Evolutionary conservation across 2,113 vertebrate genomes (phyloP).

Genomic region (Kryptolebias marmoratus): DNA sequence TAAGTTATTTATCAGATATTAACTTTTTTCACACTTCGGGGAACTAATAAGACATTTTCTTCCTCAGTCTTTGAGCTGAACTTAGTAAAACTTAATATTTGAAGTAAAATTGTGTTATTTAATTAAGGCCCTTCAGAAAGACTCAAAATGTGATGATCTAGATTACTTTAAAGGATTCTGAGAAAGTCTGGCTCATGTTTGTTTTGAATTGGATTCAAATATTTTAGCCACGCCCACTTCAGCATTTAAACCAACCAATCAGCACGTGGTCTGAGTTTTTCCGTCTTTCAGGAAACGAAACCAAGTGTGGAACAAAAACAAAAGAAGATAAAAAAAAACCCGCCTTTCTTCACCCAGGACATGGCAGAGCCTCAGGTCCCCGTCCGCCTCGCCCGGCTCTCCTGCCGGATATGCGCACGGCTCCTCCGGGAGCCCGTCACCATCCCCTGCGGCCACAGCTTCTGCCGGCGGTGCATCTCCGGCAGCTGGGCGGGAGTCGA

Average conservation of each 20-base stretch:
- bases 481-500: not conserved
- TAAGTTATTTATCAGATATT: too few relatives aligned
- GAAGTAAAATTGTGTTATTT: too few relatives aligned
- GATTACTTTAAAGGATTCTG: too few relatives aligned
- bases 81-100: too few relatives aligned
- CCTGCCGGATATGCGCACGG: constrained; percentile 78
- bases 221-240: constrained; percentile 31
- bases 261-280: not conserved
- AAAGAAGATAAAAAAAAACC: too few relatives aligned
- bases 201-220: constrained; percentile 6
- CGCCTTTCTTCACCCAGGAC: not conserved
- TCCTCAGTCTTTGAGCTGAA: too few relatives aligned
- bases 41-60: not conserved
- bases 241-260: not conserved
- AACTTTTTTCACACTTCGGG: too few relatives aligned
- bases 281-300: constrained; percentile 31
- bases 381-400: constrained; percentile 57
- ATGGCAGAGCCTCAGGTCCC: constrained; percentile 12
- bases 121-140: too few relatives aligned
- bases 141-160: too few relatives aligned
- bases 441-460: constrained; percentile 78
- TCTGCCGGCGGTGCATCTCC: constrained; percentile 33
- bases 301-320: not conserved
- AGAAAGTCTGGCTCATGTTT: too few relatives aligned
- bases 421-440: constrained; percentile 77